phyloP scores from a whole-genome alignment of 2,113 vertebrate species.

The Antechinus flavipes region DNA sequence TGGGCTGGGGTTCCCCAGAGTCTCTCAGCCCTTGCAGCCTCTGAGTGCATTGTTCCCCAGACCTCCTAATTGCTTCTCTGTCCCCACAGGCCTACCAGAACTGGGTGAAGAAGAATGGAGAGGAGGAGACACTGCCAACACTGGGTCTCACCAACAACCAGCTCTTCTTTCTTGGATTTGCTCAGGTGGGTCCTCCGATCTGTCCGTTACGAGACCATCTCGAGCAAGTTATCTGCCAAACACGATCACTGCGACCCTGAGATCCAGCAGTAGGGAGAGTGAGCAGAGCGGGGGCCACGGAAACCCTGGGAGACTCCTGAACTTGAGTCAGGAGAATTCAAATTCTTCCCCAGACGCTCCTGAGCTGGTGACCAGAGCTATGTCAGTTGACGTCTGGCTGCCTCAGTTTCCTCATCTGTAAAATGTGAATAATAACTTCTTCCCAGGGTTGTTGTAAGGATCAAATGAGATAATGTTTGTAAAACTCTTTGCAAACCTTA shows the following conservation, averaged over 20 bases:
- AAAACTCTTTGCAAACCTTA: too few relatives aligned
- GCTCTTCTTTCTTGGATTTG: slow-evolving; percentile 97
- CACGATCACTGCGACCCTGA: background rate
- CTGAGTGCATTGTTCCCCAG: fast-evolving
- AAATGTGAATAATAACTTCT: background rate
- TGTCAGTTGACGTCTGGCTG: background rate
- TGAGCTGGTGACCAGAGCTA: too few relatives aligned
- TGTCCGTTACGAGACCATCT: background rate
- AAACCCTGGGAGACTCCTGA: background rate
- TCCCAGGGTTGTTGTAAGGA: too few relatives aligned
- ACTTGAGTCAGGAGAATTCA: background rate
- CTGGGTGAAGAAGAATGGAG: slow-evolving; percentile 93
- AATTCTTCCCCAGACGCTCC: background rate
- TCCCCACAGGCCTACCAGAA: slow-evolving; percentile 93
- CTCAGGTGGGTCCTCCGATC: slow-evolving; percentile 89
- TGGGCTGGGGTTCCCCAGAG: background rate
- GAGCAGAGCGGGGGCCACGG: background rate
- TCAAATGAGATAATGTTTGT: too few relatives aligned
- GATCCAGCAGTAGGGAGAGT: background rate
- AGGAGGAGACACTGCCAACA: slow-evolving; percentile 90
- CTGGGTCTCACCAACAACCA: slow-evolving; percentile 95
- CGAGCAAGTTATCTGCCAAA: background rate
- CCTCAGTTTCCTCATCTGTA: background rate
- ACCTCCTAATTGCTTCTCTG: background rate
- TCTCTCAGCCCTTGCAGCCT: background rate